Conservation (phyloP, 1,140 invertebrate genomes). For the Centruroides vittatus region DNA sequence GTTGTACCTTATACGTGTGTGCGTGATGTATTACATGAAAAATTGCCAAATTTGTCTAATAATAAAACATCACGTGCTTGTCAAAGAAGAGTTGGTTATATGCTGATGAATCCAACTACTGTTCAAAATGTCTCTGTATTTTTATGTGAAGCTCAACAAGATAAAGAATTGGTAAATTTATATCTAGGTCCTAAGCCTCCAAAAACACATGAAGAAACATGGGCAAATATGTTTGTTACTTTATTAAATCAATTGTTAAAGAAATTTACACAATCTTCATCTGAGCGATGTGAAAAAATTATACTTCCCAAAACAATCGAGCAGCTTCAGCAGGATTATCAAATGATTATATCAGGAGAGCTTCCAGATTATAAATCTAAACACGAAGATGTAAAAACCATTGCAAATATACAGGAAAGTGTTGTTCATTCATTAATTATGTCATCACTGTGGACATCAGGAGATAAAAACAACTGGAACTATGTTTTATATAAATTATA, state of each 20-base stretch:
- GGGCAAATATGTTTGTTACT: conserved; percentile 12
- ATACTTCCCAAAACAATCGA: conserved; percentile 3
- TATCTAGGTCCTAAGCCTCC: conserved; percentile 22
- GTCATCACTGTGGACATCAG: conserved; percentile 40
- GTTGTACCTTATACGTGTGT: conserved; percentile 33
- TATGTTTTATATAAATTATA: conserved; percentile 54
- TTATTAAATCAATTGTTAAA: conserved; percentile 19
- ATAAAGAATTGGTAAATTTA: conserved; percentile 32
- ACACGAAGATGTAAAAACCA: conserved; percentile 19
- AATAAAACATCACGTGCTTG: conserved; percentile 57
- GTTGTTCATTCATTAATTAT: conserved; percentile 19
- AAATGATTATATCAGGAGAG: conserved; percentile 11
- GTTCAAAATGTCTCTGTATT: conserved; percentile 40
- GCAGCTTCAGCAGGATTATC: conserved; percentile 14
- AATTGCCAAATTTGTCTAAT: conserved; percentile 31
- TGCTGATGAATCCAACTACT: conserved; percentile 43
- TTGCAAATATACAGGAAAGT: conserved; percentile 26
- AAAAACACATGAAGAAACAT: conserved; percentile 11
- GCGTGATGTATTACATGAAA: conserved; percentile 45
- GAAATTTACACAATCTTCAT: conserved; percentile 15
- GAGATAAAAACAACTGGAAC: conserved; percentile 43
- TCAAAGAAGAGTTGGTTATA: conserved; percentile 44
- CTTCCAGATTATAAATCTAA: conserved; percentile 9
- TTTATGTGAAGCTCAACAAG: conserved; percentile 43
- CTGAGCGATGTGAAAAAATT: conserved; percentile 8